Conservation (phyloP, 2,113 vertebrate genomes). For the Psilopogon haemacephalus region DNA sequence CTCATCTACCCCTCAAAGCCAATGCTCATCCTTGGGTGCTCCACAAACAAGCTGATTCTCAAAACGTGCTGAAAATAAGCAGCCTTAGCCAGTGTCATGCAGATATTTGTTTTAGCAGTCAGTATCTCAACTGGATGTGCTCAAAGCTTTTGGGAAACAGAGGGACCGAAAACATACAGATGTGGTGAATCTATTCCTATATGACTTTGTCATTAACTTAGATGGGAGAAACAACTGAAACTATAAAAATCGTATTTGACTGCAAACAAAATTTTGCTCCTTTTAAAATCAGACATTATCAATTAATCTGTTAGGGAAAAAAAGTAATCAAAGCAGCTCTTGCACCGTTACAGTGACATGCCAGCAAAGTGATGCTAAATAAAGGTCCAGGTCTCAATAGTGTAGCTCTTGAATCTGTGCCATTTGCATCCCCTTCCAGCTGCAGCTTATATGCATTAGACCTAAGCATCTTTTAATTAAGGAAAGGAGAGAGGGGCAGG, state of each 20-base stretch:
- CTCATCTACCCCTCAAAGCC: background rate
- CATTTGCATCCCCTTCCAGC: background rate
- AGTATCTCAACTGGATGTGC: background rate
- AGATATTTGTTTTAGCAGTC: background rate
- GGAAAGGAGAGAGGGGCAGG: background rate
- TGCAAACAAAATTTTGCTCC: background rate
- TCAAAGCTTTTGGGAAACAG: background rate
- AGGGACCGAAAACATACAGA: background rate
- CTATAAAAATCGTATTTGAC: background rate
- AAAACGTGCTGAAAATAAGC: background rate
- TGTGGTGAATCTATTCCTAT: background rate
- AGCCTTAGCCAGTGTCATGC: background rate
- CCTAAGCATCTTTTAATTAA: conserved; percentile 1
- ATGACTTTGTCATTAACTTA: background rate
- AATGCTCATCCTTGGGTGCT: background rate
- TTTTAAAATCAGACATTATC: background rate
- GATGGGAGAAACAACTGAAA: background rate
- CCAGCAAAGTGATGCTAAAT: background rate
- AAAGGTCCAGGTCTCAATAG: background rate
- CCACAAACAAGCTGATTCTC: background rate
- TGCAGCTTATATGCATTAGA: background rate
- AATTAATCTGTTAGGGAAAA: background rate
- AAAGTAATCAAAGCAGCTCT: background rate
- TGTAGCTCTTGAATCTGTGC: background rate
- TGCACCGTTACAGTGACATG: background rate